Percentiles rank a stretch among this genome's conserved stretches.
Conservation (phyloP, 2,888 invertebrate species). For the Aplocera efformata region DNA sequence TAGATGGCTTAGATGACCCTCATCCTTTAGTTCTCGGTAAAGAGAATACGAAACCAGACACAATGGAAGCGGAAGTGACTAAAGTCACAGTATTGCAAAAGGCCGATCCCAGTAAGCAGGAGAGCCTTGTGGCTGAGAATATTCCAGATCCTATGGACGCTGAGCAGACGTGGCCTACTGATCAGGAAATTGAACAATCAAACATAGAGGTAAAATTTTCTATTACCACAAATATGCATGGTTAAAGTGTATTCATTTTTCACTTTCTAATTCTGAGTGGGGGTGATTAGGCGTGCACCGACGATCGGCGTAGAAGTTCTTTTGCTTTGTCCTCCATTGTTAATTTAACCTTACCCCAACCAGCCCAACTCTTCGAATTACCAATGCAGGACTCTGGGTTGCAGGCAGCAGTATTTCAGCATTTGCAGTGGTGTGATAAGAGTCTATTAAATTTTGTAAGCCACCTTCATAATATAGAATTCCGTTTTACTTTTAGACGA, state of each 20-base stretch:
- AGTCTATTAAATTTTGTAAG: no score
- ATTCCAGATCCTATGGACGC: conserved; percentile 94
- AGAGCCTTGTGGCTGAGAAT: conserved; percentile 89
- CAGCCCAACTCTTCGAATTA: no score
- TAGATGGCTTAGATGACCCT: conserved; percentile 86
- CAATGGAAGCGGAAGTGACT: conserved; percentile 60
- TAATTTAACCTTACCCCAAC: no score
- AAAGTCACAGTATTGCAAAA: conserved; percentile 75
- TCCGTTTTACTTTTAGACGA: conserved; percentile 50
- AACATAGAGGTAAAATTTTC: conserved; percentile 70
- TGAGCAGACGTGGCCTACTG: conserved; percentile 98
- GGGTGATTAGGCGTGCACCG: no score
- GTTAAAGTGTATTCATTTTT: no score
- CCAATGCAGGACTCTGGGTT: no score
- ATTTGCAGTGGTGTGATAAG: no score
- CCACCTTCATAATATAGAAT: no score
- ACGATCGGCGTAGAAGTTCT: no score
- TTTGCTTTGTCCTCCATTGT: no score
- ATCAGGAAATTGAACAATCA: conserved; percentile 91
- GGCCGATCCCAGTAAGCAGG: conserved; percentile 85
- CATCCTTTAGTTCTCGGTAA: conserved; percentile 81
- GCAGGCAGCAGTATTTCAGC: no score
- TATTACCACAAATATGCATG: not conserved
- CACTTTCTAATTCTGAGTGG: no score
- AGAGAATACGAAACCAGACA: conserved; percentile 62